Percentiles rank a stretch among this genome's conserved stretches.
Conservation (phyloP, 2,113 vertebrate genomes). For the Urocolius indicus region DNA sequence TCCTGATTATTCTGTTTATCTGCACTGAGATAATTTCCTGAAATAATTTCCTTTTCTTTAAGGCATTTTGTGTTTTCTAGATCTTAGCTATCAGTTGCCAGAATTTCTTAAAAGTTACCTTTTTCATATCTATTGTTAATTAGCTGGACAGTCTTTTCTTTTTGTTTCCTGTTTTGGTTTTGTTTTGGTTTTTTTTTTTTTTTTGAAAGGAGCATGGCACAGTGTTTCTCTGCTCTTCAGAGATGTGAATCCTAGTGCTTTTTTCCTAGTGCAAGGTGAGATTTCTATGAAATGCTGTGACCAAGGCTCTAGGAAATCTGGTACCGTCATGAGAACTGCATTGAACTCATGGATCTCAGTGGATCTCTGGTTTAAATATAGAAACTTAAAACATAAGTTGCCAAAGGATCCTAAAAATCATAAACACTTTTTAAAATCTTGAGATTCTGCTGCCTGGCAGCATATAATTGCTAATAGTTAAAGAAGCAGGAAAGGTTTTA, state of each 20-base stretch:
- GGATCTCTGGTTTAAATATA: not conserved
- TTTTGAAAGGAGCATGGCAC: not conserved
- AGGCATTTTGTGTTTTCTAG: not conserved
- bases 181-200: not conserved
- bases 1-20: not conserved
- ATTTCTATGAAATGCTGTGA: not conserved
- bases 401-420: not conserved
- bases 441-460: not conserved
- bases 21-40: not conserved
- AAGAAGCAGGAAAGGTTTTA: not conserved
- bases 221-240: not conserved
- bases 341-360: not conserved
- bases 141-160: not conserved
- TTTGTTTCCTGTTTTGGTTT: not conserved
- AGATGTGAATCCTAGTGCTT: not conserved
- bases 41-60: not conserved
- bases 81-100: not conserved
- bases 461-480: not conserved
- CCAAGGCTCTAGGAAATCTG: not conserved
- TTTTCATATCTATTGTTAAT: not conserved
- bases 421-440: not conserved
- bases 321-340: not conserved
- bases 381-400: not conserved
- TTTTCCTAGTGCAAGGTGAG: not conserved
- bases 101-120: not conserved